Evolutionary conservation across 2,797 vertebrate genomes (phyloP).

Genomic region (Labeo calbasu): DNA sequence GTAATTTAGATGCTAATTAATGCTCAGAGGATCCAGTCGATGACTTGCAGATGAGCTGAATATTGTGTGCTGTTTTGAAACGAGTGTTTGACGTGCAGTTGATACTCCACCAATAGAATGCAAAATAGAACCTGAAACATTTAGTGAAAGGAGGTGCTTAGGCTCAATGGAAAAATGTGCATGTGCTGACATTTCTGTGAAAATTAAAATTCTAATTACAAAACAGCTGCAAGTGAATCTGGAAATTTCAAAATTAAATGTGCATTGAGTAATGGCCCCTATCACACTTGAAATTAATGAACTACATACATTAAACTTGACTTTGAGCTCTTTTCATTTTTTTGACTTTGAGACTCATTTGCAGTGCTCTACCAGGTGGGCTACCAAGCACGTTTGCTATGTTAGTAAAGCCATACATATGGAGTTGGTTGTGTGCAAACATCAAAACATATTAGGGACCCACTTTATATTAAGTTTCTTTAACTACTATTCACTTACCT

Average conservation of each 20-base stretch:
- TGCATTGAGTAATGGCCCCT: not conserved
- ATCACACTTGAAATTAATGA: too few relatives aligned
- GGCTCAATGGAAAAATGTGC: not conserved
- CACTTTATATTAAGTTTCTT: not conserved
- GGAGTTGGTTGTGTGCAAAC: not conserved
- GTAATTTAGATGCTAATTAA: conserved; percentile 17
- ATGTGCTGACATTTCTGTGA: not conserved
- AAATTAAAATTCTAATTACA: not conserved
- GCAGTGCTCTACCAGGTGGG: not conserved
- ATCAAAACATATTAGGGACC: not conserved
- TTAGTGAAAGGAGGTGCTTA: not conserved
- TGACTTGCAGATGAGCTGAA: not conserved
- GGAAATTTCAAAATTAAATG: not conserved
- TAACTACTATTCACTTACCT: not conserved
- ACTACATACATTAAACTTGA: not conserved
- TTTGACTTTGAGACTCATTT: not conserved
- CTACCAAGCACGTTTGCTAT: not conserved
- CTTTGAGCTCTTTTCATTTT: not conserved
- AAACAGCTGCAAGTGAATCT: not conserved
- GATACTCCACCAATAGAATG: not conserved
- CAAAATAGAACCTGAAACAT: not conserved
- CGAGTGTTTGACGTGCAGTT: not conserved
- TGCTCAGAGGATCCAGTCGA: not conserved
- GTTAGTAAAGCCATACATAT: not conserved
- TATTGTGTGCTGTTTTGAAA: not conserved